phyloP scores from a whole-genome alignment of 2,888 invertebrate genomes.

The Luperina testacea region DNA sequence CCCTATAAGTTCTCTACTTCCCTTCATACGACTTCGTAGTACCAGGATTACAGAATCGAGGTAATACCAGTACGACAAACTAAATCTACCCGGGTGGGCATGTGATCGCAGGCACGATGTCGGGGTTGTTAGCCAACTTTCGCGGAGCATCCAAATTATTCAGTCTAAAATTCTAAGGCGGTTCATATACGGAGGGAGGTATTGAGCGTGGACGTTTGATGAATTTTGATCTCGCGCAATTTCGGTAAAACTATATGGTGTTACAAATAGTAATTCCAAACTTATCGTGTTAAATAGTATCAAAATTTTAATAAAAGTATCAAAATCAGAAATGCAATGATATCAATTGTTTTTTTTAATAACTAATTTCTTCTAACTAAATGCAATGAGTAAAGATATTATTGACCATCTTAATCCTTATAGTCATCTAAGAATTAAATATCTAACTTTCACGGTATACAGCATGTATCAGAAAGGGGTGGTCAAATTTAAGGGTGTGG shows the following conservation, averaged over 20 bases:
- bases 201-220: slow-evolving; percentile 14
- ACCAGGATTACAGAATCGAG: slow-evolving; percentile 62
- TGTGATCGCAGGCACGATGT: slow-evolving; percentile 67
- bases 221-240: not conserved
- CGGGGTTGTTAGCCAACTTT: slow-evolving; percentile 79
- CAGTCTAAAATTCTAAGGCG: slow-evolving; percentile 72
- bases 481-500: no score
- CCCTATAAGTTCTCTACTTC: slow-evolving; percentile 1
- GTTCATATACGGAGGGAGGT: slow-evolving; percentile 55
- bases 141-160: slow-evolving; percentile 80
- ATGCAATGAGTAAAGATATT: not conserved
- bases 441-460: not conserved
- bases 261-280: not conserved
- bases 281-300: not conserved
- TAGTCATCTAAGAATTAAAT: not conserved
- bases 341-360: not conserved
- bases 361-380: not conserved
- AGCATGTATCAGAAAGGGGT: not conserved
- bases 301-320: not conserved
- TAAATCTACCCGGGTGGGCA: slow-evolving; percentile 66
- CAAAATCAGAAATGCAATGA: not conserved
- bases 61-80: slow-evolving; percentile 71
- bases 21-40: slow-evolving; percentile 35
- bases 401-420: not conserved
- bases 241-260: not conserved